A percentile compares a stretch with the other conserved stretches of the same genome.
These are phyloP conservation scores for Tipula vernalis DNA, from an alignment of 2,888 invertebrate genomes.

Conservation along the genomic window DNA sequence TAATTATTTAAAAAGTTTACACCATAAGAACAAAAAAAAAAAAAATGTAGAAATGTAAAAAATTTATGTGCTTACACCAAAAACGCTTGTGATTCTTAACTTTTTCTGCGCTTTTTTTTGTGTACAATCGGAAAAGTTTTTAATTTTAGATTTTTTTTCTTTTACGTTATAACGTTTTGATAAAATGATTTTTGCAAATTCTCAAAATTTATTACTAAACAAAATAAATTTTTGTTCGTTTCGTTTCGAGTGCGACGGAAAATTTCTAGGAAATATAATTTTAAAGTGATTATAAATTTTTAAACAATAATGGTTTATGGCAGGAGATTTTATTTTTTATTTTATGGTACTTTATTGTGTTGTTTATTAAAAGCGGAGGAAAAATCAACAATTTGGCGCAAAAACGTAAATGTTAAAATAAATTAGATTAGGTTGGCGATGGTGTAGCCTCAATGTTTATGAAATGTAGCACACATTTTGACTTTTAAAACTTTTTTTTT, in stretches of 20 bases:
- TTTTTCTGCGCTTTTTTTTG: not conserved
- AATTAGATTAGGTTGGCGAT: not conserved
- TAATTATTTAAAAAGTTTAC: not conserved
- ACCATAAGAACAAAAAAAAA: not conserved
- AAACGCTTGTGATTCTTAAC: not conserved
- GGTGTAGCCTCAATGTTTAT: not conserved
- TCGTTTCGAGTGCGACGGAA: not conserved
- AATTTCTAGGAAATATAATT: not conserved
- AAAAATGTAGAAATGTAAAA: not conserved
- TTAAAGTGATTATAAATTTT: not conserved
- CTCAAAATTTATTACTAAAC: not conserved
- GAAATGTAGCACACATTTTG: not conserved
- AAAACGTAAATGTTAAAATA: not conserved
- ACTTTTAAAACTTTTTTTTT: not conserved
- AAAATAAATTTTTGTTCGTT: not conserved
- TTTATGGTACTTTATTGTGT: not conserved
- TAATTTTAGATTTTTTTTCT: not conserved
- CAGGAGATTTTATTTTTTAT: not conserved
- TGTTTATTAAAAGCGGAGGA: not conserved
- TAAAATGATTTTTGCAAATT: not conserved
- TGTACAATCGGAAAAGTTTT: not conserved
- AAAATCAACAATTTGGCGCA: not conserved
- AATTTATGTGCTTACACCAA: not conserved
- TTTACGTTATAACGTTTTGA: not conserved
- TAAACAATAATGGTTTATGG: not conserved